Percentiles rank a stretch among this genome's conserved stretches.
phyloP scores from a whole-genome alignment of 2,113 vertebrate genomes.

The Physeter macrocephalus region DNA sequence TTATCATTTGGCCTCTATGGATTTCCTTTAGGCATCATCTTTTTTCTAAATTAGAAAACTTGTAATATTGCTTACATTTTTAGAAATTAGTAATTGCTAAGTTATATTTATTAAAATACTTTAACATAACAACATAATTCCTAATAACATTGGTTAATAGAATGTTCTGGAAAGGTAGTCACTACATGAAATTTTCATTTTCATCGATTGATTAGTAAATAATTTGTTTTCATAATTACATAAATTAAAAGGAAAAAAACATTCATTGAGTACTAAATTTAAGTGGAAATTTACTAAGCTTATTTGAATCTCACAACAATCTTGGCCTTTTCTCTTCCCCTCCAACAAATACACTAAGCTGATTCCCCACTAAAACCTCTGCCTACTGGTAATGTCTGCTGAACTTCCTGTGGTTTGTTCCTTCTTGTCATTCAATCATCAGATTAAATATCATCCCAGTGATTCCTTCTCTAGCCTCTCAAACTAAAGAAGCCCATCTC shows the following conservation, averaged over 20 bases:
- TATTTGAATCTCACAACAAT: not conserved
- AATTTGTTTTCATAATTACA: not conserved
- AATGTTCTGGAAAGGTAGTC: not conserved
- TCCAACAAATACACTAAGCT: not conserved
- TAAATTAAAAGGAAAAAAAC: not conserved
- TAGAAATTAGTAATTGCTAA: not conserved
- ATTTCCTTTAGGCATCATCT: not conserved
- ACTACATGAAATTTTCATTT: not conserved
- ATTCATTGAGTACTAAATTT: not conserved
- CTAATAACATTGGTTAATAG: not conserved
- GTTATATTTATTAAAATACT: not conserved
- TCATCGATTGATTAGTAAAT: not conserved
- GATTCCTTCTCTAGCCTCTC: not conserved
- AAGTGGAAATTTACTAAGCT: not conserved
- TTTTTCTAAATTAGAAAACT: not conserved
- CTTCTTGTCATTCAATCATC: not conserved
- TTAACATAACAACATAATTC: not conserved
- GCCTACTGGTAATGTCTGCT: not conserved
- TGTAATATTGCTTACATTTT: not conserved
- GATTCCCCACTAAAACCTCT: not conserved
- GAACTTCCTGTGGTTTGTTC: not conserved
- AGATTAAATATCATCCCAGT: not conserved
- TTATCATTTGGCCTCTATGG: not conserved
- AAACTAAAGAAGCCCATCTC: not conserved
- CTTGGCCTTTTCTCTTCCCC: not conserved